These are phyloP conservation scores for Habrosyne pyritoides DNA, from an alignment of 2,888 invertebrate genomes.

Conservation along the genomic window DNA sequence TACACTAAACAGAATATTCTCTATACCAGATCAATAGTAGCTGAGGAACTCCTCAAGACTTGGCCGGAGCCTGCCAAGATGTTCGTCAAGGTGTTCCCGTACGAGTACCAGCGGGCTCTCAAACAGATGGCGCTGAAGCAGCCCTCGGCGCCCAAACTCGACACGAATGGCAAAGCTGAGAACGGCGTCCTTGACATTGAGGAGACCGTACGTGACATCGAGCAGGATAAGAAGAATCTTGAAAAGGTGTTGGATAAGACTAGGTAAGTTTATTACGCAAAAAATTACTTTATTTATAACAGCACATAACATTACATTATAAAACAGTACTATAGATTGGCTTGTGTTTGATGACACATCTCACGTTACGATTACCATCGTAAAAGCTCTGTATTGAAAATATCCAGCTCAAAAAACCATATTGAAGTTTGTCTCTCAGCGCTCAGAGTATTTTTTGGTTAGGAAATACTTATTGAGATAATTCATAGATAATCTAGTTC, in stretches of 20 bases:
- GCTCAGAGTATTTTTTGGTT: too few relatives aligned
- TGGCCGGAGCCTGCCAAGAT: constrained; percentile 90
- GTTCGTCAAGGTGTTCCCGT: constrained; percentile 98
- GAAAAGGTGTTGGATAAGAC: constrained; percentile 93
- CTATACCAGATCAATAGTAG: constrained; percentile 87
- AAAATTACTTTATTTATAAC: too few relatives aligned
- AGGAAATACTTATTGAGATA: too few relatives aligned
- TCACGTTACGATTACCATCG: too few relatives aligned
- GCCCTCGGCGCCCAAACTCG: constrained; percentile 41
- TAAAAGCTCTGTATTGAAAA: too few relatives aligned
- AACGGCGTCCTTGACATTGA: constrained; percentile 91
- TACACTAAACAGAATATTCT: background rate
- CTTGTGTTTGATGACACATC: too few relatives aligned
- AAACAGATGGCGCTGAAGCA: constrained; percentile 81
- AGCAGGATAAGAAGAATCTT: constrained; percentile 90
- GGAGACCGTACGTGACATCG: constrained; percentile 91
- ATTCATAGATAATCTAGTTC: too few relatives aligned
- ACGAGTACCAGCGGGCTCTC: constrained; percentile 96
- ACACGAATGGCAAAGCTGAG: constrained; percentile 61
- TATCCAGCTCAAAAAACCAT: too few relatives aligned
- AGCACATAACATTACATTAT: too few relatives aligned
- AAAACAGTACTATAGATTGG: too few relatives aligned
- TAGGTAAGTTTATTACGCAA: constrained; percentile 72
- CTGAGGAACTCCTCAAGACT: constrained; percentile 88
- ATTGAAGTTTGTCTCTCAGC: too few relatives aligned